These are phyloP conservation scores for Neocrepidodera transversa DNA, from an alignment of 2,888 invertebrate species.

Conservation along the genomic window DNA sequence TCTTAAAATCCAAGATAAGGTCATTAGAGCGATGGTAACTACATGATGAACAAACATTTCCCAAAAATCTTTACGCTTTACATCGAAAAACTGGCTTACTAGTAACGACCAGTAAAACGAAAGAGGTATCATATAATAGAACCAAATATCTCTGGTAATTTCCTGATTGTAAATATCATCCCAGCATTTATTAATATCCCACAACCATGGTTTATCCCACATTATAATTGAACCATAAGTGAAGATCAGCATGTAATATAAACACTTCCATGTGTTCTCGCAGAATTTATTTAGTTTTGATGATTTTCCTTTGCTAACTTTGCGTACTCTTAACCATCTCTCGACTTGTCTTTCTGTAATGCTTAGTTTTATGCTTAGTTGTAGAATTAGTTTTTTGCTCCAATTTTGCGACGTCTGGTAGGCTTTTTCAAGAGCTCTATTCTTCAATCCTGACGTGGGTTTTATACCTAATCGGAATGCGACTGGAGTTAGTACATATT, in stretches of 20 bases:
- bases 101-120: not conserved
- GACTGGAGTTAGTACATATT: not conserved
- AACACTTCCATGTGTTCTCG: not conserved
- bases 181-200: conserved; percentile 3
- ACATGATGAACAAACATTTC: conserved; percentile 10
- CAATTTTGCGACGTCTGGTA: not conserved
- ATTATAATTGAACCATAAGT: not conserved
- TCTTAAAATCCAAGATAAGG: not conserved
- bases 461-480: not conserved
- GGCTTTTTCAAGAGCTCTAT: not conserved
- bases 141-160: not conserved
- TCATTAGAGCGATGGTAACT: not conserved
- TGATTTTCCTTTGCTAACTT: not conserved
- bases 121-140: not conserved
- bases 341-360: not conserved
- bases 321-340: not conserved
- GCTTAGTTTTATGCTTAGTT: not conserved
- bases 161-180: not conserved
- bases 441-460: not conserved
- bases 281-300: not conserved
- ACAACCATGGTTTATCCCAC: conserved; percentile 5
- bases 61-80: conserved; percentile 11
- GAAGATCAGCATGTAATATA: not conserved
- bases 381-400: not conserved
- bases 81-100: not conserved